These are phyloP conservation scores for Fragum whitleyi DNA, from an alignment of 2,888 invertebrate species.

Conservation along the genomic window DNA sequence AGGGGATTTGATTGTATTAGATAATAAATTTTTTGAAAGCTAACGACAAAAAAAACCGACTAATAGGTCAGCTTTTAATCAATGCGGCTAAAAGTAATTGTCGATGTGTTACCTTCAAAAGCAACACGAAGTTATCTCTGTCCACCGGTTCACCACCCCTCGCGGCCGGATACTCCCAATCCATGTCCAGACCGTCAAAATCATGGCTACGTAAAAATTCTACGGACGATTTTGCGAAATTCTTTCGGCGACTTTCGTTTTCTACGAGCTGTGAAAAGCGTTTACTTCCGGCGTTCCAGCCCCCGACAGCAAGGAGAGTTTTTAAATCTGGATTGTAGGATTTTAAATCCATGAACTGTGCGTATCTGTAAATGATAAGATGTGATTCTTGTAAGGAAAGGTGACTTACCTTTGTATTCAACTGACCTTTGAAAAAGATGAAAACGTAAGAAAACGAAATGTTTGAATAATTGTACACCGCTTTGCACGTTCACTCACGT, in stretches of 20 bases:
- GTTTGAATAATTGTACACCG: too few species aligned
- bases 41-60: too few species aligned
- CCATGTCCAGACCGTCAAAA: conserved; percentile 81
- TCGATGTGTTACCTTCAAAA: conserved; percentile 76
- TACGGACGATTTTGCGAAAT: conserved; percentile 72
- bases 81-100: too few species aligned
- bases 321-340: conserved; percentile 73
- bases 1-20: too few species aligned
- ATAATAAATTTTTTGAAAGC: too few species aligned
- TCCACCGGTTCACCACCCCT: conserved; percentile 76
- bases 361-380: conserved; percentile 63
- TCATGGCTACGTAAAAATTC: conserved; percentile 69
- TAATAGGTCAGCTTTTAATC: too few species aligned
- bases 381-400: too few species aligned
- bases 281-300: conserved; percentile 78
- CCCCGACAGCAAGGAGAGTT: conserved; percentile 81
- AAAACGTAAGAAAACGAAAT: too few species aligned
- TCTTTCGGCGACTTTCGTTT: conserved; percentile 53
- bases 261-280: conserved; percentile 75
- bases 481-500: too few species aligned
- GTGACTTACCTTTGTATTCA: too few species aligned
- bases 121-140: conserved; percentile 70
- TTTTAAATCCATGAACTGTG: conserved; percentile 74
- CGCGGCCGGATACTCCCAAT: conserved; percentile 81
- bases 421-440: too few species aligned